Evolutionary conservation across 2,888 invertebrate genomes (phyloP), one percentile per base, ranked within the genome.

Genomic region (Cyaniris semiargus): DNA sequence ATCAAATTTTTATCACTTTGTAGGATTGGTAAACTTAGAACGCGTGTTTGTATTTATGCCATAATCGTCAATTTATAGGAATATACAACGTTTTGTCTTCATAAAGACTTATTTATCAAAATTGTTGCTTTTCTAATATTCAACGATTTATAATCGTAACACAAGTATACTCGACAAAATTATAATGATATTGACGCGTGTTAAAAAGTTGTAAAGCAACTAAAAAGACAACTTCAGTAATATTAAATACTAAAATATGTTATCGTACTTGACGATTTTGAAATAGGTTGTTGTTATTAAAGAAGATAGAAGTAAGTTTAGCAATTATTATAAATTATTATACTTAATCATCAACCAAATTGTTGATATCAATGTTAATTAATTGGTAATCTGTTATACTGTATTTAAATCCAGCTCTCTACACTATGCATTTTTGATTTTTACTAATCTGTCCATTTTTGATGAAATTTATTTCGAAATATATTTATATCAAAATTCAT

Each of bases 401-500:
- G 84, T 81, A 87, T 91, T 92, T 90, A 89, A 91, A 91, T 92
- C 90, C 92, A 90, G 91, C 92, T 91, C 88, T 83, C 83, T 77
- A 83, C 82, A 84, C 71, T 85, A 81, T 85, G 83, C 88, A 88
- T 77, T 58, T 77, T 85, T 84, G 82, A 72, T 88, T 87, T 87
- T 88, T 89, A 89, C 84, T 87, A 81, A 89, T 89, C 89, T 92
- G 91, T 94, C 92, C 92, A 90, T 92, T 89, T 89, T 81, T 89
- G 90, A 88, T 89, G 90, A 88, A 86, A 82, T 89, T 82, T 89
- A 87, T 90, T 90, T 88, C 89, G 83, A 85, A 92, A 93, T 93
- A 93, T 93, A 93, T 91, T 92, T 90, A 90, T 92, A 83, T 86
- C 88, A 90, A 91, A 90, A 87, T 86, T 86, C 89, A 87, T 89